A percentile compares a stretch with the other conserved stretches of the same genome.
Conservation (phyloP, 2,888 invertebrate genomes). For the Napeogenes inachia region DNA sequence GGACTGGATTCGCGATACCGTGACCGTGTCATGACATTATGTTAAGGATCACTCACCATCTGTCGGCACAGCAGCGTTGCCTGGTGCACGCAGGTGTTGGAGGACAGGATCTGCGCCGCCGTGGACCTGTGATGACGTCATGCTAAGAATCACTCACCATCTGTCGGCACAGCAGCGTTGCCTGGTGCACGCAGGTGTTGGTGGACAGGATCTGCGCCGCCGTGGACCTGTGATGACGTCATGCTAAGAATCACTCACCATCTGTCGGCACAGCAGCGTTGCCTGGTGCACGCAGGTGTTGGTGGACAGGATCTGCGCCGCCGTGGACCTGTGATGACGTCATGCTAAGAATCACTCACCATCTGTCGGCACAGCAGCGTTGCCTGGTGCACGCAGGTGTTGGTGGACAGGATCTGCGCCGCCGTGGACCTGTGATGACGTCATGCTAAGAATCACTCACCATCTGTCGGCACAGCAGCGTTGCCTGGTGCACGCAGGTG, state of each 20-base stretch:
- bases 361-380: slow-evolving; percentile 46
- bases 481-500: slow-evolving; percentile 43
- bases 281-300: too few relatives aligned
- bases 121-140: too few relatives aligned
- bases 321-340: background rate
- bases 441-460: slow-evolving; percentile 40
- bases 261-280: too few relatives aligned
- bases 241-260: too few relatives aligned
- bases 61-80: too few relatives aligned
- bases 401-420: slow-evolving; percentile 39
- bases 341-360: slow-evolving; percentile 42
- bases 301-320: background rate
- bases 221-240: too few relatives aligned
- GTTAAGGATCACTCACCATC: too few relatives aligned
- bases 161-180: too few relatives aligned
- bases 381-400: slow-evolving; percentile 43
- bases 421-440: slow-evolving; percentile 21
- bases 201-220: background rate
- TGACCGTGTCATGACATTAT: too few relatives aligned
- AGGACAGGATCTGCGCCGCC: background rate
- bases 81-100: too few relatives aligned
- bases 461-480: slow-evolving; percentile 47
- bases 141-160: too few relatives aligned
- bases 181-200: too few relatives aligned
- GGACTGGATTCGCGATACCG: background rate